Evolutionary conservation across 2,113 vertebrate genomes (phyloP).

Genomic region (Xenopus borealis): DNA sequence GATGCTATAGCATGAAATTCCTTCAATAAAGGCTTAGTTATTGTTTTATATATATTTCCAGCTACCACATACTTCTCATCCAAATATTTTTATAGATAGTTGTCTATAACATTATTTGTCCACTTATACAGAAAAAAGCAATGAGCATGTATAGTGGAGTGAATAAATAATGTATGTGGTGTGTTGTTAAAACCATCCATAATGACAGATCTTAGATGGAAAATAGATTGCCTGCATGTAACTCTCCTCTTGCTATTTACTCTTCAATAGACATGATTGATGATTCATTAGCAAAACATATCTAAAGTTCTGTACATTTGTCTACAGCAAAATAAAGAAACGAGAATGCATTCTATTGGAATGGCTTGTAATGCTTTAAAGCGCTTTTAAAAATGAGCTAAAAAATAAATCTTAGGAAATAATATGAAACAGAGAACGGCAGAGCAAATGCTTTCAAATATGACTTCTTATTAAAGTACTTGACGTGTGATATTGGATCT

Average conservation of each 20-base stretch:
- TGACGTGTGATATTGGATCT: slow-evolving; percentile 13
- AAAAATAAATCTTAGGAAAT: background rate
- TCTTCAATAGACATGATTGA: slow-evolving; percentile 37
- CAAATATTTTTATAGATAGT: slow-evolving; percentile 6
- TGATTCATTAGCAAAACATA: slow-evolving; percentile 43
- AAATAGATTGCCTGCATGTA: slow-evolving; percentile 43
- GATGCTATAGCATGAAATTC: too few species aligned
- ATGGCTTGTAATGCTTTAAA: slow-evolving; percentile 1
- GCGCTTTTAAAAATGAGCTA: background rate
- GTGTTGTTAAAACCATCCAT: slow-evolving; percentile 17
- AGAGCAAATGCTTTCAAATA: background rate
- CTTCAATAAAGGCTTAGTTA: too few species aligned
- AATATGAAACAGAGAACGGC: background rate
- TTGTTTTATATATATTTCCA: too few species aligned
- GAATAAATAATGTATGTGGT: slow-evolving; percentile 40
- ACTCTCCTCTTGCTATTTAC: slow-evolving; percentile 30
- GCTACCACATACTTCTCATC: background rate
- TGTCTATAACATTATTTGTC: slow-evolving; percentile 32
- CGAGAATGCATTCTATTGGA: background rate
- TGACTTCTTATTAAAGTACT: background rate
- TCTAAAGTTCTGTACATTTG: slow-evolving; percentile 18
- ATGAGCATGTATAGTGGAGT: slow-evolving; percentile 22
- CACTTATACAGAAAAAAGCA: slow-evolving; percentile 32
- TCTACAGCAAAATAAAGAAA: background rate
- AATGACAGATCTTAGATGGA: slow-evolving; percentile 42